Evolutionary conservation across 2,113 vertebrate genomes (phyloP).

Genomic region (Sardina pilchardus): DNA sequence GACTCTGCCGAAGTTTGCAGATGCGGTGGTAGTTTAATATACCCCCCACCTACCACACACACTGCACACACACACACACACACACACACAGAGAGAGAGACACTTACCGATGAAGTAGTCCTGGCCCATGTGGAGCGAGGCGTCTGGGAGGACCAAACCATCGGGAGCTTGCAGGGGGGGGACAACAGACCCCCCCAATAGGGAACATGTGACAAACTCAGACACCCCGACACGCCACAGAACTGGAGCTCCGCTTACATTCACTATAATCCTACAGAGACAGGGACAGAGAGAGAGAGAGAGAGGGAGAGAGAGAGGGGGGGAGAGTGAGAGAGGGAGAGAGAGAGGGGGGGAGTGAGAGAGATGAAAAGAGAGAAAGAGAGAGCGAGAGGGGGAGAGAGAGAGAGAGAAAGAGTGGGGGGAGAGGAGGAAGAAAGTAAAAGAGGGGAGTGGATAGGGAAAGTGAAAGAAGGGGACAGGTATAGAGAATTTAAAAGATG

Average conservation of each 20-base stretch:
- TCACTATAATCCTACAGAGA: slow-evolving; percentile 79
- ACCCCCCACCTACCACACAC: neutral
- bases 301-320: neutral
- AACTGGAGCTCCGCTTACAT: slow-evolving; percentile 82
- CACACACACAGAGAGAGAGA: neutral
- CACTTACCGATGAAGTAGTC: slow-evolving; percentile 84
- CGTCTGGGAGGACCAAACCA: slow-evolving; percentile 87
- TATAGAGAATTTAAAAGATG: too few relatives aligned
- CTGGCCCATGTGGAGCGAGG: slow-evolving; percentile 82
- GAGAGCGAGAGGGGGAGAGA: slow-evolving; percentile 1
- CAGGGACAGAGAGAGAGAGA: neutral
- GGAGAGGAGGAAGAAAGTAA: neutral
- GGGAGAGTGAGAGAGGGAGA: neutral
- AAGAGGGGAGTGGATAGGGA: too few relatives aligned
- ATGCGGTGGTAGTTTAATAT: too few relatives aligned
- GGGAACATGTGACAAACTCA: slow-evolving; percentile 86
- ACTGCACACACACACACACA: neutral
- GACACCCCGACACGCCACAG: slow-evolving; percentile 86
- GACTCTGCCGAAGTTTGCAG: too few relatives aligned
- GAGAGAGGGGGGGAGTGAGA: neutral
- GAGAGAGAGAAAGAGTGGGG: neutral
- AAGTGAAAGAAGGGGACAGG: too few relatives aligned
- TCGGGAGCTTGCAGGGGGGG: slow-evolving; percentile 83
- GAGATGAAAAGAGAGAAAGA: neutral
- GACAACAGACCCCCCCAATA: slow-evolving; percentile 82